Base-by-base conservation (phyloP, 2,113 vertebrate species). In the Podiceps cristatus region DNA sequence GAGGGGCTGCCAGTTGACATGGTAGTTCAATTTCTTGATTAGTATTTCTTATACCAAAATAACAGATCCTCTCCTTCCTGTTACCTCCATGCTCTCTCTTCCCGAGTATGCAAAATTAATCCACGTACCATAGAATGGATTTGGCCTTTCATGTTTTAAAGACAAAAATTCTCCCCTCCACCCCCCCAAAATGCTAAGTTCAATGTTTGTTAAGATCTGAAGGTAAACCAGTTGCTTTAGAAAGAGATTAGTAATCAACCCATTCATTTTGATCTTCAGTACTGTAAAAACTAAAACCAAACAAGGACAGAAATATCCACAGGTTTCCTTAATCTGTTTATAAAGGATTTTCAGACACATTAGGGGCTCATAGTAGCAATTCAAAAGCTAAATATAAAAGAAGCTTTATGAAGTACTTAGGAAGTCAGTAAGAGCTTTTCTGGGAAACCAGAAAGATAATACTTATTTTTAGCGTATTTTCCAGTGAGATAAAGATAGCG, bases 311-410 rank as follows among this genome's bases (percentile, higher is more conserved):
- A 95, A 95, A 94, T 90, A 90, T 58, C 53, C 52, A 52, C 42
- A 85, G 40, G 4, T 91, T 95, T 91, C 53, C 77, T 93, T 93
- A 87, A 95, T 93, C 80, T 91, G 23, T 93, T 96, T 90, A 82
- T 76, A 88, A 95, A 88, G 80, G 73, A 64, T 90, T 84, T 85
- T 88, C 55, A 96, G 73, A 85, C 72, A 53, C 86, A 79, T 86
- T 78, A 78, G 60, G 64, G 88, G 64, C 68, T 91, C 60, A 78
- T 87, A 96, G 92, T 90, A 97, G 81, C 92, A 88, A 86, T 96
- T 86, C 85, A 73, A 73, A 96, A 64, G 77, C 96, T 95, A 97
- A 96, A 96, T 94, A 92, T 94, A 96, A 96, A 94, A 96, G 80
- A 84, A 78, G 95, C 69, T 93, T 96, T 96, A 58, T 76, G 74